A percentile compares a stretch with the other conserved stretches of the same genome.
phyloP scores from a whole-genome alignment of 2,113 vertebrate species.

The Muntiacus reevesi region DNA sequence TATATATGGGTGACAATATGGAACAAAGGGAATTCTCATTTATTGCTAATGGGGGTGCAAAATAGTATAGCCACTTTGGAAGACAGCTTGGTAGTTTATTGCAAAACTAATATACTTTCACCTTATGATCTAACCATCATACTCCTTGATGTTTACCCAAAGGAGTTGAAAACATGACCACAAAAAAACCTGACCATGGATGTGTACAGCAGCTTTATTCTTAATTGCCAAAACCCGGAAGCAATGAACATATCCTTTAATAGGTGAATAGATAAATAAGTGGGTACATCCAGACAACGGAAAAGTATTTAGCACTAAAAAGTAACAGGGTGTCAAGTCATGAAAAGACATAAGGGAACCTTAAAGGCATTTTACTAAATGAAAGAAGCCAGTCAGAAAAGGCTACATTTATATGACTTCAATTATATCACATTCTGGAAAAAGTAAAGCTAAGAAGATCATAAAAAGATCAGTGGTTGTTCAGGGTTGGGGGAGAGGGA shows the following conservation, averaged over 20 bases:
- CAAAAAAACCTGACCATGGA: background rate
- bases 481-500: background rate
- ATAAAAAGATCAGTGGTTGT: background rate
- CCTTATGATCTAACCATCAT: background rate
- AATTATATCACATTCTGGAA: background rate
- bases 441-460: background rate
- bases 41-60: background rate
- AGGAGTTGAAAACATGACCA: background rate
- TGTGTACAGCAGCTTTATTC: background rate
- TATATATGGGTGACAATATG: background rate
- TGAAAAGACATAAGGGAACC: background rate
- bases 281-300: background rate
- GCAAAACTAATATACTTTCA: background rate
- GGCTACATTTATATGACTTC: background rate
- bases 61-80: background rate
- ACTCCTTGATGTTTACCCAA: background rate
- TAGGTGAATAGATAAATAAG: background rate
- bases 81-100: background rate
- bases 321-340: background rate
- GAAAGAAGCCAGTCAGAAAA: background rate
- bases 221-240: background rate
- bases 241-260: background rate
- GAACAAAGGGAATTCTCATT: background rate
- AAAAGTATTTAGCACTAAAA: background rate
- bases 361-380: background rate